Evolutionary conservation across 2,113 vertebrate species (phyloP).

Genomic region (Nettapus auritus): DNA sequence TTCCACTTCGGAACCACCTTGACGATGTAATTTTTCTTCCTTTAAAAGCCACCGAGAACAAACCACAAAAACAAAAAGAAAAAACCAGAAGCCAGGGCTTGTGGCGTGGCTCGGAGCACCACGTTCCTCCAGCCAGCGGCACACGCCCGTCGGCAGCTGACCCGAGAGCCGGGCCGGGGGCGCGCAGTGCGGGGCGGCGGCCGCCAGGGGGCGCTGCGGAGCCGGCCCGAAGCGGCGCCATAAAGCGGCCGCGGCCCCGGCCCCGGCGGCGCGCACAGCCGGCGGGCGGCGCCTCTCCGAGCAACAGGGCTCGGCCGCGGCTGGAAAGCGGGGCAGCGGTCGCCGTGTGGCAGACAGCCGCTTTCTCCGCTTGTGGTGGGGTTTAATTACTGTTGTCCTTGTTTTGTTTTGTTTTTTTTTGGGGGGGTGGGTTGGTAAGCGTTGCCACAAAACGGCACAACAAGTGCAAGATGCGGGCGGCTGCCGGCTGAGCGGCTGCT

Average conservation of each 20-base stretch:
- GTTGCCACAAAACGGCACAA: background rate
- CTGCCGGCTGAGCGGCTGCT: conserved; percentile 46
- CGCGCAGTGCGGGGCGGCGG: conserved; percentile 69
- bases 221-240: conserved; percentile 66
- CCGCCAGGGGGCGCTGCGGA: conserved; percentile 79
- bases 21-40: accelerated
- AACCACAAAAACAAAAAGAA: background rate
- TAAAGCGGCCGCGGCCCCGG: conserved; percentile 57
- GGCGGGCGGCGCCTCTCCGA: conserved; percentile 70
- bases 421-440: background rate
- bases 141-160: background rate
- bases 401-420: background rate
- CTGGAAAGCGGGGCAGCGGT: accelerated
- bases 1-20: background rate
- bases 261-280: conserved; percentile 73
- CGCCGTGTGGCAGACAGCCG: background rate
- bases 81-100: background rate
- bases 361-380: background rate
- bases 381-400: no score
- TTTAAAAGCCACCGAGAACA: background rate
- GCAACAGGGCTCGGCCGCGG: conserved; percentile 28
- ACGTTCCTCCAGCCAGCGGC: background rate
- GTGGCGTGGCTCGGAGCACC: background rate
- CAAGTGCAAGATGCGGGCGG: conserved; percentile 78
- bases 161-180: background rate